Percentiles rank a stretch among this genome's conserved stretches.
Evolutionary conservation across 2,888 invertebrate species (phyloP).

Genomic region (Oxycera nigricornis): DNA sequence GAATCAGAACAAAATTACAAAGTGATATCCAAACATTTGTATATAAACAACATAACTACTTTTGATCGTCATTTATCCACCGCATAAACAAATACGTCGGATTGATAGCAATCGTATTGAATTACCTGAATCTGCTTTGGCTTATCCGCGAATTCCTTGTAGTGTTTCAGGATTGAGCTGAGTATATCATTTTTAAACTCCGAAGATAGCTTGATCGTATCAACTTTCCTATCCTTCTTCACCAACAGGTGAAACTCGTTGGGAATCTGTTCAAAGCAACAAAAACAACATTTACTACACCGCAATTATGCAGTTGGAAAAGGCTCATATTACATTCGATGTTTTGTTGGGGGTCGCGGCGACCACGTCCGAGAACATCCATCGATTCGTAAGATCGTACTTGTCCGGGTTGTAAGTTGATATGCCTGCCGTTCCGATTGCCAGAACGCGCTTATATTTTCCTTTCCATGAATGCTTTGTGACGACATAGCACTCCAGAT

Average conservation of each 20-base stretch:
- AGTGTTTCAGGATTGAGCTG: conserved; percentile 86
- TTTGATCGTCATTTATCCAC: too few relatives aligned
- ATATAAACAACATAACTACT: too few relatives aligned
- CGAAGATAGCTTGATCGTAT: conserved; percentile 95
- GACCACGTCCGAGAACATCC: conserved; percentile 84
- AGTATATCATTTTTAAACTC: conserved; percentile 92
- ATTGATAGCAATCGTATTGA: too few relatives aligned
- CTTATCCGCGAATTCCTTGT: conserved; percentile 81
- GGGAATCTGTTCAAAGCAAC: conserved; percentile 59
- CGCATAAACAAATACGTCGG: too few relatives aligned
- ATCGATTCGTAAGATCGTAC: conserved; percentile 92
- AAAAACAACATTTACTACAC: neutral
- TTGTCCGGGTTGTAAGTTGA: conserved; percentile 96
- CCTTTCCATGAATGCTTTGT: conserved; percentile 99
- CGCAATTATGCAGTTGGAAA: neutral
- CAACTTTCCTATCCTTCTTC: conserved; percentile 89
- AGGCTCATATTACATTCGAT: conserved; percentile 57
- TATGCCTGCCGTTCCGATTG: conserved; percentile 93
- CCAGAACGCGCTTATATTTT: conserved; percentile 97
- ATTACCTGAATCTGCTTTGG: conserved; percentile 77
- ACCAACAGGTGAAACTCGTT: conserved; percentile 82
- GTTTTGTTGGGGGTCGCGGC: conserved; percentile 71
- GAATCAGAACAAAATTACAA: too few relatives aligned
- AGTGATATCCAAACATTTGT: too few relatives aligned
- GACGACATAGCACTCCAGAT: conserved; percentile 95